phyloP scores from a whole-genome alignment of 2,888 invertebrate genomes.

The Phlogophora meticulosa region DNA sequence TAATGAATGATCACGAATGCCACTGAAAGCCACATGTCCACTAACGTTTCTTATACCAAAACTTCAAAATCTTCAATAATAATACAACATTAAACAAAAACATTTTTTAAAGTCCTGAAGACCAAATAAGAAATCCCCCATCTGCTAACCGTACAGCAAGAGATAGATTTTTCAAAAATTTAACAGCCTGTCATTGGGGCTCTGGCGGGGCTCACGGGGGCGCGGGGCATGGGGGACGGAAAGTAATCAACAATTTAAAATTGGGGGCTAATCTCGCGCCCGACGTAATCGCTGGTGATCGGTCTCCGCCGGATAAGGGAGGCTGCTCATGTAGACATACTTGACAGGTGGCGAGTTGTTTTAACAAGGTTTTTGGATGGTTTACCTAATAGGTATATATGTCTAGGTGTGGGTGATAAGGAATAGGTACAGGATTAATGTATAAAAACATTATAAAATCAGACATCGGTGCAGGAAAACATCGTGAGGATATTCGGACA shows the following conservation, averaged over 20 bases:
- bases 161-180: conserved; percentile 81
- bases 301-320: conserved; percentile 73
- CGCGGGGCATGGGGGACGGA: conserved; percentile 72
- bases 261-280: conserved; percentile 86
- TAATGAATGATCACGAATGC: too few species aligned
- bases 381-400: neutral
- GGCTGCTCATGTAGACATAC: conserved; percentile 47
- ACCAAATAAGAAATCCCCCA: neutral
- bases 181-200: conserved; percentile 84
- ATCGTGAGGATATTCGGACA: too few species aligned
- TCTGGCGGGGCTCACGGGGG: conserved; percentile 51
- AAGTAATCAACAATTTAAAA: conserved; percentile 90
- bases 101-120: too few species aligned
- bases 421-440: too few species aligned
- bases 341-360: conserved; percentile 50
- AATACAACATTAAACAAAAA: neutral
- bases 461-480: too few species aligned
- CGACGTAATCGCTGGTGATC: conserved; percentile 83
- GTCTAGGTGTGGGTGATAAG: too few species aligned
- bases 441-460: neutral
- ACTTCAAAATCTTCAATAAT: too few species aligned
- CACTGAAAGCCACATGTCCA: too few species aligned
- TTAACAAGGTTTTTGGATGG: conserved; percentile 11
- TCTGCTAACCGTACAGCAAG: conserved; percentile 63
- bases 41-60: too few species aligned